A percentile compares a stretch with the other conserved stretches of the same genome.
phyloP scores from a whole-genome alignment of 1,140 invertebrate genomes.

The Nymphalis io region DNA sequence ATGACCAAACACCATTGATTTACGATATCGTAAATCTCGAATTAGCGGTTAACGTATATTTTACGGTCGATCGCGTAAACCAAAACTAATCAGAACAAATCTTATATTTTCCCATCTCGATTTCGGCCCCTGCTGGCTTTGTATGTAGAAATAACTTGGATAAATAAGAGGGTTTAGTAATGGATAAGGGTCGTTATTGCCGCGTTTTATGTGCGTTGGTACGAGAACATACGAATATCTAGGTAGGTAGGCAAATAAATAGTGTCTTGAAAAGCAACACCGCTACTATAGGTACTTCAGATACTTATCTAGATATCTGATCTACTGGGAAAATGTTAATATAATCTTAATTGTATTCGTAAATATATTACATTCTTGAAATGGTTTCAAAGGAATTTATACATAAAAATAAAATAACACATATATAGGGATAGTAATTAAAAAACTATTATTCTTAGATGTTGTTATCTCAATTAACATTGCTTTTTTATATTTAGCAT shows the following conservation, averaged over 20 bases:
- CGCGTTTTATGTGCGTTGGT: neutral
- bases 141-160: slow-evolving; percentile 33
- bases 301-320: too few relatives aligned
- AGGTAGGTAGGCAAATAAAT: neutral
- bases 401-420: too few relatives aligned
- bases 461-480: too few relatives aligned
- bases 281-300: too few relatives aligned
- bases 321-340: too few relatives aligned
- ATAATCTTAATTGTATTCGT: too few relatives aligned
- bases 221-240: neutral
- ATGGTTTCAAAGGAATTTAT: too few relatives aligned
- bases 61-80: slow-evolving; percentile 63
- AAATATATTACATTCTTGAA: too few relatives aligned
- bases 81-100: slow-evolving; percentile 68
- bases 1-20: slow-evolving; percentile 64
- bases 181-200: slow-evolving; percentile 18
- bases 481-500: too few relatives aligned
- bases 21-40: slow-evolving; percentile 71
- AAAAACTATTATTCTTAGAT: too few relatives aligned
- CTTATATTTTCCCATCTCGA: slow-evolving; percentile 56
- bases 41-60: slow-evolving; percentile 66
- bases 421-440: too few relatives aligned
- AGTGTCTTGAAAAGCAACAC: too few relatives aligned
- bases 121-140: slow-evolving; percentile 35
- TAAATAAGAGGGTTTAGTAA: slow-evolving; percentile 38